Conservation (phyloP, 2,888 invertebrate genomes). For the Alentia gelatinosa region DNA sequence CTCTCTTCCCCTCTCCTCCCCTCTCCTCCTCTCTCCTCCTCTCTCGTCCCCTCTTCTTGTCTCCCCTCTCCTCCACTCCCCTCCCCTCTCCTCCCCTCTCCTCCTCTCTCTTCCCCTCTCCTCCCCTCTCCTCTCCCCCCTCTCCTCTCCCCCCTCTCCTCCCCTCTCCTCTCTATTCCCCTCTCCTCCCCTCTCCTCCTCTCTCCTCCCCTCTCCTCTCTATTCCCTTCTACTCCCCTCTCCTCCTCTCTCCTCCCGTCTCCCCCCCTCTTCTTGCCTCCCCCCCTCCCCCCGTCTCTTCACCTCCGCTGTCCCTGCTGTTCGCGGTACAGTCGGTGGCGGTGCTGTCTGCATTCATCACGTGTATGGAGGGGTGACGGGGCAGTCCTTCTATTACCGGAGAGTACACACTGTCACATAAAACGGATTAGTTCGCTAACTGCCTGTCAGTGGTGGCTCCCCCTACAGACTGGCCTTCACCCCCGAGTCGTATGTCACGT, state of each 20-base stretch:
- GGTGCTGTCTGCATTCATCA: neutral
- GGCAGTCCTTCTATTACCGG: neutral
- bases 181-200: conserved; percentile 81
- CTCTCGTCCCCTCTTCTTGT: neutral
- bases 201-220: neutral
- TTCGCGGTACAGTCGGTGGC: neutral
- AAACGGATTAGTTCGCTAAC: neutral
- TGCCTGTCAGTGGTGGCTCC: neutral
- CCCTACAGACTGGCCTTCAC: neutral
- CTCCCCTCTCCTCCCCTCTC: neutral
- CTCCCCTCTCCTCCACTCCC: conserved; percentile 81
- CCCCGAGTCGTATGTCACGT: neutral
- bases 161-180: neutral
- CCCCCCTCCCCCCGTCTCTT: neutral
- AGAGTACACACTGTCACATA: neutral
- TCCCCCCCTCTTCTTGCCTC: neutral
- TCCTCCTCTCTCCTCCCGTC: neutral
- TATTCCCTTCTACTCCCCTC: neutral
- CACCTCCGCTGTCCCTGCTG: neutral
- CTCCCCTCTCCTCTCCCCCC: neutral
- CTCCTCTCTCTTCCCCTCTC: neutral
- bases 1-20: neutral
- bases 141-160: neutral
- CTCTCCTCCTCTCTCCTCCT: neutral
- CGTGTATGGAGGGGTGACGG: neutral